Evolutionary conservation across 2,888 invertebrate species (phyloP).

Genomic region (Drosophila birchii): DNA sequence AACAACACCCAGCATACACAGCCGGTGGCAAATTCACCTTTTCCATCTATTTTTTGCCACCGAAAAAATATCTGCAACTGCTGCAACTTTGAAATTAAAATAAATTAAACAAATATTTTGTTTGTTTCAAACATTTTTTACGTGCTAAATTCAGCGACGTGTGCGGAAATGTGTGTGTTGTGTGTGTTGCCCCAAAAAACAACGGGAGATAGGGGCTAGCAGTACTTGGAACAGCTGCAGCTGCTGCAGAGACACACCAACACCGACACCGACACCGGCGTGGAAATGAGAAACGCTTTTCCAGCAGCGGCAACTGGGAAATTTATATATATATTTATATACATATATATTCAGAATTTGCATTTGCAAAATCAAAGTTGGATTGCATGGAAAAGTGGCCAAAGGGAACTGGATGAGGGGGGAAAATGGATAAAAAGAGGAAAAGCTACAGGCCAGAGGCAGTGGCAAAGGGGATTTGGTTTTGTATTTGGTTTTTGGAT

Average conservation of each 20-base stretch:
- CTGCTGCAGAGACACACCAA: constrained; percentile 12
- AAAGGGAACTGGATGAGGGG: neutral
- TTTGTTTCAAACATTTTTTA: constrained; percentile 73
- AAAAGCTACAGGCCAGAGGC: constrained; percentile 18
- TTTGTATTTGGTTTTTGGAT: constrained; percentile 13
- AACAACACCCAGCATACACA: constrained; percentile 26
- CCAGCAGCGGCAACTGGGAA: constrained; percentile 8
- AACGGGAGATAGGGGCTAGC: constrained; percentile 12
- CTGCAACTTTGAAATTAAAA: constrained; percentile 76
- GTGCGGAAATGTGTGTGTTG: constrained; percentile 53
- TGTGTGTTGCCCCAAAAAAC: constrained; percentile 14
- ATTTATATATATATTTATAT: constrained; percentile 12
- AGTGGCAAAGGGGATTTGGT: constrained; percentile 25
- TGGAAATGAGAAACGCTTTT: constrained; percentile 34
- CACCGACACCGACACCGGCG: constrained; percentile 27
- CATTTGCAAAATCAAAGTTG: constrained; percentile 46
- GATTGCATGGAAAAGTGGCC: constrained; percentile 16
- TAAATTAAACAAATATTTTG: constrained; percentile 80
- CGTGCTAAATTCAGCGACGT: constrained; percentile 65
- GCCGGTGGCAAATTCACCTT: constrained; percentile 49
- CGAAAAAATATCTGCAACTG: constrained; percentile 59
- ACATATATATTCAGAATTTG: constrained; percentile 38
- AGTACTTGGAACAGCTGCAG: constrained; percentile 39
- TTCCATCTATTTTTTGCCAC: constrained; percentile 11
- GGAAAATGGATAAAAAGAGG: neutral